Evolutionary conservation across 2,113 vertebrate genomes (phyloP), one percentile per base, ranked within the genome.

Genomic region (Craseonycteris thonglongyai): DNA sequence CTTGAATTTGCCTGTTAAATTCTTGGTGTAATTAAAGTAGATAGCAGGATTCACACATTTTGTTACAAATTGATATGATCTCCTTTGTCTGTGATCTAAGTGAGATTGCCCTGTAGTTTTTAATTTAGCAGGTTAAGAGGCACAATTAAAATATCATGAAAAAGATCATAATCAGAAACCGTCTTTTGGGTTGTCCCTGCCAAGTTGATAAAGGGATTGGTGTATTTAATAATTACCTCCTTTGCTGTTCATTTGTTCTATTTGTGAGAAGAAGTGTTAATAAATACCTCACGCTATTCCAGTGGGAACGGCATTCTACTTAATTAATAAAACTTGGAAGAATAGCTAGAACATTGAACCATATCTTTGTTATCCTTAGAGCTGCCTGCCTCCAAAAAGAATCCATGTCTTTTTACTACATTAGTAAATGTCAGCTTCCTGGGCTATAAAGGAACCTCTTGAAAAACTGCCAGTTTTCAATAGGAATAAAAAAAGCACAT

Each of bases 131-230:
- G 98, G 98, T 98, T 98, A 98, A 98, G 97, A 98, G 98, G 97
- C 96, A 98, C 98, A 98, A 98, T 98, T 98, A 98, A 98, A 98
- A 98, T 98, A 98, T 98, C 98, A 98, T 97, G 97, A 97, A 98
- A 98, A 98, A 98, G 98, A 98, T 98, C 88, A 83, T 97, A 98
- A 98, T 98, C 98, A 97, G 97, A 98, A 97, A 83, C 96, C 71
- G 12, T 98, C 95, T 96, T 98, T 97, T 95, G 96, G 96, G 96
- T 98, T 98, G 96, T 98, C 97, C 95, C 93, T 98, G 97, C 97
- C 97, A 98, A 97, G 96, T 96, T 98, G 97, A 98, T 98, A 98
- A 98, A 98, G 94, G 98, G 97, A 96, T 97, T 0, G 1, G 94
- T 98, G 30, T 98, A 95, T 98, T 97, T 98, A 97, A 98, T 98